Percentiles rank a stretch among this genome's conserved stretches.
Conservation (phyloP, 2,888 invertebrate genomes). For the Agrypnus murinus region DNA sequence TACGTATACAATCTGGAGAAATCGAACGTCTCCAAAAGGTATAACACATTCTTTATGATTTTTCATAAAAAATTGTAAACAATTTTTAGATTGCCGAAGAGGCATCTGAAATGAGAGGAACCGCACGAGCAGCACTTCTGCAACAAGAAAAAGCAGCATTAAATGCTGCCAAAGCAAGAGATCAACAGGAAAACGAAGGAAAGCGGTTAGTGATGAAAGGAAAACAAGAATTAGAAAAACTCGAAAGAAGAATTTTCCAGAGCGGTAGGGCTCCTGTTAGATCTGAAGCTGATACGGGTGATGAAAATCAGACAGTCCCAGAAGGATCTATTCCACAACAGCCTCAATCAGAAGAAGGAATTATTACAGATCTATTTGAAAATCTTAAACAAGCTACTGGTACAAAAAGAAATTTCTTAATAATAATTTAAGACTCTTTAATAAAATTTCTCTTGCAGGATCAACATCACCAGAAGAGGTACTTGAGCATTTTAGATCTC, state of each 20-base stretch:
- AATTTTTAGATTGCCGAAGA: constrained; percentile 83
- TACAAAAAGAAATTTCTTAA: too few relatives aligned
- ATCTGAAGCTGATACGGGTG: constrained; percentile 65
- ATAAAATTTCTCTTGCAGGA: too few relatives aligned
- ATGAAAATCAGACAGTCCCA: constrained; percentile 53
- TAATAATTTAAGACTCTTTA: too few relatives aligned
- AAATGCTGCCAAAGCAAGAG: constrained; percentile 79
- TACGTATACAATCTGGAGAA: constrained; percentile 82
- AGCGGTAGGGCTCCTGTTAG: constrained; percentile 70
- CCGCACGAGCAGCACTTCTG: constrained; percentile 80
- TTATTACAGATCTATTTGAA: constrained; percentile 78
- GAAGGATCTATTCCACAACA: constrained; percentile 28
- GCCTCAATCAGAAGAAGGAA: constrained; percentile 7
- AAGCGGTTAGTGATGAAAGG: constrained; percentile 82
- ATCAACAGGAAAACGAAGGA: constrained; percentile 77
- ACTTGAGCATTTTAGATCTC: constrained; percentile 81
- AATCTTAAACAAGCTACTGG: constrained; percentile 86
- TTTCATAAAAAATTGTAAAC: too few relatives aligned
- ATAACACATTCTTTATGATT: too few relatives aligned
- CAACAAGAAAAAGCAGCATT: constrained; percentile 82
- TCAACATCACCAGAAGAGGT: constrained; percentile 85
- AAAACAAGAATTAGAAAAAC: constrained; percentile 81
- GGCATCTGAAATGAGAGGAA: constrained; percentile 81
- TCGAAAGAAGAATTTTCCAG: constrained; percentile 86
- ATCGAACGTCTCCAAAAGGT: constrained; percentile 81